A percentile compares a stretch with the other conserved stretches of the same genome.
Conservation (phyloP, 2,113 vertebrate genomes). For the Puntigrus tetrazona region DNA sequence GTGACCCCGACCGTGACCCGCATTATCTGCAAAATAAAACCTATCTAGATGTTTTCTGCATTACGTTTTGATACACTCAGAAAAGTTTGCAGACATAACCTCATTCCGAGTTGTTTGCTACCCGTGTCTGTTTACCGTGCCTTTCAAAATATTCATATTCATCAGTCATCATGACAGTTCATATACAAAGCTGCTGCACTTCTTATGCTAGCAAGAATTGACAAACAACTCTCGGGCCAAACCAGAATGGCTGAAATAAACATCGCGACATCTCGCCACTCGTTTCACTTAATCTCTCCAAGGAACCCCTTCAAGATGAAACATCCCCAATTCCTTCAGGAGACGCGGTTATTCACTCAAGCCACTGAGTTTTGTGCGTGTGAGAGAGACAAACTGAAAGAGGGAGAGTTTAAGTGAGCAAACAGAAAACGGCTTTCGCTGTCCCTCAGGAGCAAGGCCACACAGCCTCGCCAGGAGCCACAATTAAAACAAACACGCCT, state of each 20-base stretch:
- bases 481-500: slow-evolving; percentile 67
- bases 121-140: slow-evolving; percentile 8
- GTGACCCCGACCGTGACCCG: neutral
- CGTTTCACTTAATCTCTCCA: slow-evolving; percentile 22
- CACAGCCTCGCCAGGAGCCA: slow-evolving; percentile 52
- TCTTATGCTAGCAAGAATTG: neutral
- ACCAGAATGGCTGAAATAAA: slow-evolving; percentile 19
- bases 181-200: neutral
- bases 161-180: slow-evolving; percentile 24
- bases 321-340: slow-evolving; percentile 34
- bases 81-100: slow-evolving; percentile 12
- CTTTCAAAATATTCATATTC: slow-evolving; percentile 35
- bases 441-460: slow-evolving; percentile 38
- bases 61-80: neutral
- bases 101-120: slow-evolving; percentile 24
- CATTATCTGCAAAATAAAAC: slow-evolving; percentile 12
- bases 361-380: slow-evolving; percentile 20
- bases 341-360: slow-evolving; percentile 39
- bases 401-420: slow-evolving; percentile 9
- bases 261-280: slow-evolving; percentile 31
- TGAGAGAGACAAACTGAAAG: slow-evolving; percentile 15
- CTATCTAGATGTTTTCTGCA: neutral
- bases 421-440: neutral
- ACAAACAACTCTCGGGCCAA: slow-evolving; percentile 18
- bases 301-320: slow-evolving; percentile 6